phyloP scores from a whole-genome alignment of 2,113 vertebrate genomes.

The Saimiri boliviensis region DNA sequence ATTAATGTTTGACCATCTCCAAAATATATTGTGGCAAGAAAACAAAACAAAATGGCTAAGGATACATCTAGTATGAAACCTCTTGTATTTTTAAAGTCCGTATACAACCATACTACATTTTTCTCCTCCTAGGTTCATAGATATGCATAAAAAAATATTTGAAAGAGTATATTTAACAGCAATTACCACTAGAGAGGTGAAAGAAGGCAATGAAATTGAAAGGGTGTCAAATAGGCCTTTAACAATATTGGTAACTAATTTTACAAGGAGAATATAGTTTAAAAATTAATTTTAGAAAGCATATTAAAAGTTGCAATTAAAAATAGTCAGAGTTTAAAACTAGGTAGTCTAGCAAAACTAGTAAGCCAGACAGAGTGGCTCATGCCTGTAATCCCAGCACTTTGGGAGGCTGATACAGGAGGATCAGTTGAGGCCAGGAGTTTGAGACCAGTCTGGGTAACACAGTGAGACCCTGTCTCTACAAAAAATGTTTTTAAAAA shows the following conservation, averaged over 20 bases:
- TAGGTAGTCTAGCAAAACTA: background rate
- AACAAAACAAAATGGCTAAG: background rate
- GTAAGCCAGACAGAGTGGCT: background rate
- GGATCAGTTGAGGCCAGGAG: too few relatives aligned
- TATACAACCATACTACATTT: background rate
- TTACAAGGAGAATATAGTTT: background rate
- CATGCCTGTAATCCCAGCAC: too few relatives aligned
- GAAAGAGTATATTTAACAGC: slow-evolving; percentile 13
- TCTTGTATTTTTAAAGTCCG: background rate
- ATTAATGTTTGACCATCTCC: background rate
- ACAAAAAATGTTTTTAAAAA: too few relatives aligned
- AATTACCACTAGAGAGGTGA: background rate
- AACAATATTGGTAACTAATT: background rate
- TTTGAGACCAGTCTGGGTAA: too few relatives aligned
- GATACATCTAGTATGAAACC: background rate
- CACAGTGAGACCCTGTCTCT: too few relatives aligned
- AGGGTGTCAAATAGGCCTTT: background rate
- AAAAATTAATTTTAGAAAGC: background rate
- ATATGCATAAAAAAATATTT: background rate
- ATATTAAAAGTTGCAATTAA: background rate
- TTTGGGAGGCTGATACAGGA: too few relatives aligned
- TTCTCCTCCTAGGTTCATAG: background rate
- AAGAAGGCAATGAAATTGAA: background rate
- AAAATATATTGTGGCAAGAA: slow-evolving; percentile 17
- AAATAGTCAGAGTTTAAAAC: background rate